Percentiles rank a stretch among this genome's conserved stretches.
These are phyloP conservation scores for Actenoides lindsayi DNA, from an alignment of 2,113 vertebrate species.

Conservation along the genomic window DNA sequence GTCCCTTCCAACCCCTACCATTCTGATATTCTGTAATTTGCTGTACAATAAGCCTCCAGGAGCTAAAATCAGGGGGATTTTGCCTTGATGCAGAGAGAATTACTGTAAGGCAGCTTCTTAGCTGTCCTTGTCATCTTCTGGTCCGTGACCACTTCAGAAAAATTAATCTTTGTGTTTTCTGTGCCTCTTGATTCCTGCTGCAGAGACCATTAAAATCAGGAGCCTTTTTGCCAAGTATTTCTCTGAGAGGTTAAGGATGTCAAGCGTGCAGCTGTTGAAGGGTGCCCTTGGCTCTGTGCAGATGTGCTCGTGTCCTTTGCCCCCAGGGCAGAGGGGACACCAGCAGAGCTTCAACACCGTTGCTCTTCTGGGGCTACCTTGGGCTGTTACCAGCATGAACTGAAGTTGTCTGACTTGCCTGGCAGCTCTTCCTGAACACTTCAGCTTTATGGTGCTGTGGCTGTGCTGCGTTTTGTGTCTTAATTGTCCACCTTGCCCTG, in stretches of 20 bases:
- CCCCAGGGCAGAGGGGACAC: neutral
- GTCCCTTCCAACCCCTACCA: no score
- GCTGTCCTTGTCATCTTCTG: neutral
- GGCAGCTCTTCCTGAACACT: neutral
- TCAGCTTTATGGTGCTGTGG: neutral
- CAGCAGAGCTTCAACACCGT: neutral
- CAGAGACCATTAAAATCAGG: neutral
- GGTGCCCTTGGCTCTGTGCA: neutral
- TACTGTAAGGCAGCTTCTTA: neutral
- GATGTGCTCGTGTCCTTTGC: neutral
- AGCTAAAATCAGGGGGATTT: neutral
- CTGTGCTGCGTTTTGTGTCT: neutral
- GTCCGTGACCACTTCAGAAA: neutral
- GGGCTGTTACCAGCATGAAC: neutral
- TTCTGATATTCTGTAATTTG: neutral
- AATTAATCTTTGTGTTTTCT: neutral
- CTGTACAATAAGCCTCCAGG: neutral
- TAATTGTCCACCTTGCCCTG: neutral
- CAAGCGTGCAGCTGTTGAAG: neutral
- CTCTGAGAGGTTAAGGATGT: neutral
- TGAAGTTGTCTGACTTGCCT: neutral
- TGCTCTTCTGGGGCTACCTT: fast-evolving
- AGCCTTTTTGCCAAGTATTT: neutral
- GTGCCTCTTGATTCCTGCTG: neutral
- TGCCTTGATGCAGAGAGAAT: neutral